Percentiles rank a stretch among this genome's conserved stretches.
These are phyloP conservation scores for Caenorhabditis sulstoni DNA, from an alignment of 2,888 invertebrate genomes.

Conservation along the genomic window DNA sequence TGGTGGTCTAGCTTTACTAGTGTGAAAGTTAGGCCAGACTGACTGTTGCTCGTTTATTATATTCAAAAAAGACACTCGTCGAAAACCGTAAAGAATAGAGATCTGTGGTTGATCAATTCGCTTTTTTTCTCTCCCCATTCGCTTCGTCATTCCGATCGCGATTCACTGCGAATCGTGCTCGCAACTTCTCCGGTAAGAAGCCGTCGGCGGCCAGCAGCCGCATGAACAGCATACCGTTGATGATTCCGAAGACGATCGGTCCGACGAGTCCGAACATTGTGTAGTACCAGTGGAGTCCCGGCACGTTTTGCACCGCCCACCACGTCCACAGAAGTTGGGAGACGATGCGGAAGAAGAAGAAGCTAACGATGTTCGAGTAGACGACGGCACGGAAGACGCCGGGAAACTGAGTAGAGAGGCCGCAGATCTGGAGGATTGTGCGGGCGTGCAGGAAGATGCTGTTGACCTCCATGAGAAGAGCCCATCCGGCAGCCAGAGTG, in stretches of 20 bases:
- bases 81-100: conserved; percentile 6
- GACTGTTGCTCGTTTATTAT: conserved; percentile 3
- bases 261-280: conserved; percentile 59
- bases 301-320: conserved; percentile 58
- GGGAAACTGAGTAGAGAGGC: conserved; percentile 52
- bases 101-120: background rate
- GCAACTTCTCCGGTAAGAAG: conserved; percentile 58
- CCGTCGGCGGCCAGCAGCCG: conserved; percentile 76
- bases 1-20: too few species aligned
- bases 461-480: conserved; percentile 78
- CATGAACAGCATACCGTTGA: conserved; percentile 73
- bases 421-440: conserved; percentile 74
- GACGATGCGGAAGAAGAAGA: conserved; percentile 73
- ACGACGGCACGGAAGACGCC: conserved; percentile 59
- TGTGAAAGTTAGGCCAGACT: too few species aligned
- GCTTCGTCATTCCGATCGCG: conserved; percentile 28
- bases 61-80: conserved; percentile 4
- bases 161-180: conserved; percentile 30
- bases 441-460: conserved; percentile 76
- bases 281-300: conserved; percentile 68
- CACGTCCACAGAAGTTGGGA: conserved; percentile 71
- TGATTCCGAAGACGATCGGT: conserved; percentile 68
- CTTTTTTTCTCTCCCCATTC: conserved; percentile 6
- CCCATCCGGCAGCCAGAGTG: conserved; percentile 73
- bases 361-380: conserved; percentile 70